Evolutionary conservation across 2,888 invertebrate genomes (phyloP), one percentile per base, ranked within the genome.

Genomic region (Synergus gifuensis): DNA sequence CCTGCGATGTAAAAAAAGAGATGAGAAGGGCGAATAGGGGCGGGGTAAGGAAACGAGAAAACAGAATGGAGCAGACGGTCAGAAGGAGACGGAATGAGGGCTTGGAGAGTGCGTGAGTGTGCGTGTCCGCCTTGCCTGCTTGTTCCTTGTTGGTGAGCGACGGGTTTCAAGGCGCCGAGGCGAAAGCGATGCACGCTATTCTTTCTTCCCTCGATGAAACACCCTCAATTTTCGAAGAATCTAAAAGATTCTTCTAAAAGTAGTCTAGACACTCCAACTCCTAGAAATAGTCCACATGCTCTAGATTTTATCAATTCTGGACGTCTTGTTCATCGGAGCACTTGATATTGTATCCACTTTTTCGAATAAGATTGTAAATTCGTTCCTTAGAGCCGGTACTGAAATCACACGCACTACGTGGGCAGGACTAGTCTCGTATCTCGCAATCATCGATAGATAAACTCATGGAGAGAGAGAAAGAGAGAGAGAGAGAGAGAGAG

Each of bases 11-110:
- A 49, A 22, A 69, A 28, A 69, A 46, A 69, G 49, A 49, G 49
- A 73, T 73, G 54, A 73, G 69, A 46, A 49, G 69, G 69, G 49
- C 69, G 42, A 44, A 66, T 36, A 73, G 73, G 73, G 73, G 73
- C 73, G 73, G 73, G 54, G 73, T 58, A 49, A 73, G 73, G 73
- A 58, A 69, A 69, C 69, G 54, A 73, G 73, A 49, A 40, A 62
- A 28, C 62, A 12, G 62, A 62, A 62, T 14, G 62, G 62, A 62
- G 62, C 18, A 54, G 54, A 73, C 69, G 54, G 54, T 42, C 66
- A 86, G 76, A 76, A 76, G 76, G 46, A 76, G 76, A 76, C 44
- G 76, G 63, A 62, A 63, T 76, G 62, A 63, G 76, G 62, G 76
- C 62, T 76, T 49, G 36, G 73, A 54, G 73, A 58, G 73, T 73